These are phyloP conservation scores for Caenorhabditis sp. DNA, from an alignment of 2,888 invertebrate genomes.

Conservation along the genomic window DNA sequence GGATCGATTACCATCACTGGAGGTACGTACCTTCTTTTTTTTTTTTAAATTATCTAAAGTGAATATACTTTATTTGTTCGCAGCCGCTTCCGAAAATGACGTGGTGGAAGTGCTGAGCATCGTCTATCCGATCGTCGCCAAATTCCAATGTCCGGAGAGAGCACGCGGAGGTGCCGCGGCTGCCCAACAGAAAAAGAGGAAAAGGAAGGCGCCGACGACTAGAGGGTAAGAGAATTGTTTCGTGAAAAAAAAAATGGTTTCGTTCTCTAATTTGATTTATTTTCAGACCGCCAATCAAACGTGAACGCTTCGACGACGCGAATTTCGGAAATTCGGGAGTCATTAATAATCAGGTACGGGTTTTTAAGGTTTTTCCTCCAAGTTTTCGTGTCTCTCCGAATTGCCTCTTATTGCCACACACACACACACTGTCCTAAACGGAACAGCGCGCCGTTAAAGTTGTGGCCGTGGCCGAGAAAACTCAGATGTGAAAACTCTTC, in stretches of 20 bases:
- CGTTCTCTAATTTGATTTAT: not conserved
- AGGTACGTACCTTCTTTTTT: constrained; percentile 59
- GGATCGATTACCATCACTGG: constrained; percentile 78
- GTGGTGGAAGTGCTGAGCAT: constrained; percentile 66
- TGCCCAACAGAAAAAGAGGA: constrained; percentile 50
- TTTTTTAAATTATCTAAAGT: not conserved
- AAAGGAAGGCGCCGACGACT: constrained; percentile 33
- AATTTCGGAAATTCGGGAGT: constrained; percentile 29
- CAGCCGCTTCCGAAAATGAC: constrained; percentile 72
- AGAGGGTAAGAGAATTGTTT: constrained; percentile 8
- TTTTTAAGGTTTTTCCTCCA: too few relatives aligned
- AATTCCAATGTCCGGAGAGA: constrained; percentile 65
- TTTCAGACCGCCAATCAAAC: constrained; percentile 44
- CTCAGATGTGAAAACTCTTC: too few relatives aligned
- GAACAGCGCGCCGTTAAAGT: too few relatives aligned
- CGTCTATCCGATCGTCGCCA: constrained; percentile 74
- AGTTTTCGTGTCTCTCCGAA: too few relatives aligned
- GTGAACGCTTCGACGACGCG: constrained; percentile 6
- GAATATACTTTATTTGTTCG: not conserved
- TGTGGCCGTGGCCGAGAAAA: too few relatives aligned
- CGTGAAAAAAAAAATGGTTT: not conserved
- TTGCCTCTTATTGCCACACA: too few relatives aligned
- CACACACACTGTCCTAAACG: too few relatives aligned
- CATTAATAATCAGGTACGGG: constrained; percentile 18
- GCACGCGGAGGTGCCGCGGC: constrained; percentile 33